Evolutionary conservation across 2,888 invertebrate genomes (phyloP).

Genomic region (Apeira syringaria): DNA sequence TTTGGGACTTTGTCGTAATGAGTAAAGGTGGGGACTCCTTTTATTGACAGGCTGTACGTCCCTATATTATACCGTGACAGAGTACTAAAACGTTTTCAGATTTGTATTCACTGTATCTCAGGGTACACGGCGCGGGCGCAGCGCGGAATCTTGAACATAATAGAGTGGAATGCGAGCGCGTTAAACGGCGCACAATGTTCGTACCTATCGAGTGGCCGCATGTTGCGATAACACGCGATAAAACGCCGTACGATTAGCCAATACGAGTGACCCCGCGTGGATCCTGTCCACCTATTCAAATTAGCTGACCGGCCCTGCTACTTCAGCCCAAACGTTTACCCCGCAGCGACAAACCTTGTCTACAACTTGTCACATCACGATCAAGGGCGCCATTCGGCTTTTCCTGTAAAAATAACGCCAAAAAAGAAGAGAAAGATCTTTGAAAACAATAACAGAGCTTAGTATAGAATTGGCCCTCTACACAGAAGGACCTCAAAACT

Average conservation of each 20-base stretch:
- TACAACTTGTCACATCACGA: conserved; percentile 8
- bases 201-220: conserved; percentile 35
- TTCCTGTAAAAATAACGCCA: too few relatives aligned
- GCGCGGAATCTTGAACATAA: conserved; percentile 71
- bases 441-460: too few relatives aligned
- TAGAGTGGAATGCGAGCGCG: conserved; percentile 69
- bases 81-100: conserved; percentile 7
- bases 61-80: conserved; percentile 7
- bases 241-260: conserved; percentile 72
- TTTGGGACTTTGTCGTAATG: conserved; percentile 22
- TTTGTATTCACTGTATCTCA: conserved; percentile 17
- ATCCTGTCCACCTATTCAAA: conserved; percentile 43
- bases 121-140: conserved; percentile 50
- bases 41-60: background rate
- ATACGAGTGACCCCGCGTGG: conserved; percentile 63
- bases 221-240: conserved; percentile 72
- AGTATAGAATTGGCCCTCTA: too few relatives aligned
- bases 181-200: conserved; percentile 22
- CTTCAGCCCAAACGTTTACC: conserved; percentile 12
- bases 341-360: conserved; percentile 16
- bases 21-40: background rate
- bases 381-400: too few relatives aligned
- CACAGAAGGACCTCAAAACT: too few relatives aligned
- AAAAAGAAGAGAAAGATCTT: too few relatives aligned
- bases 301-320: conserved; percentile 29